Evolutionary conservation across 1,140 invertebrate genomes (phyloP).

Genomic region (Sarcophaga bullata): DNA sequence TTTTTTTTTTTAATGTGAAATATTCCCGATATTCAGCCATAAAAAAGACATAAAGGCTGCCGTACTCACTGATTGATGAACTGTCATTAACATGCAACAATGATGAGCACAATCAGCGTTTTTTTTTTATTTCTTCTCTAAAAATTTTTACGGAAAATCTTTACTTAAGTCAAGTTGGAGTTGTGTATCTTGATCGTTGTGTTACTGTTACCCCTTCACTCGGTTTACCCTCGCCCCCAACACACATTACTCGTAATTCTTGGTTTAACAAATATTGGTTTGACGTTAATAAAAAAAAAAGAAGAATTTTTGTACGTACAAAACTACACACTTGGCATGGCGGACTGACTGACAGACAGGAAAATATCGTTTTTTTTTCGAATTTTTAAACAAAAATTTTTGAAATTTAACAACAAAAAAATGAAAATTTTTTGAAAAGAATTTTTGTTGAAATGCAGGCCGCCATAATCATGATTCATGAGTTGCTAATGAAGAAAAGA

Average conservation of each 20-base stretch:
- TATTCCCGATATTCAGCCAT: not conserved
- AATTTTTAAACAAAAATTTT: not conserved
- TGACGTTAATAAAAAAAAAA: no score
- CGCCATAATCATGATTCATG: constrained; percentile 35
- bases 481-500: constrained; percentile 30
- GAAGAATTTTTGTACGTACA: no score
- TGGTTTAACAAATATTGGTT: no score
- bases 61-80: constrained; percentile 45
- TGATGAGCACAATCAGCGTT: constrained; percentile 38
- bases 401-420: not conserved
- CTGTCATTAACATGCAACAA: constrained; percentile 46
- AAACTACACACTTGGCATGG: no score
- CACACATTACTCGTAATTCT: no score
- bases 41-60: constrained; percentile 21
- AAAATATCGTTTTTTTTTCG: not conserved
- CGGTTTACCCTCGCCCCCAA: no score
- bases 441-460: constrained; percentile 13
- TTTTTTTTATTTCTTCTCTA: no score
- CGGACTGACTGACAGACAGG: not conserved
- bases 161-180: no score
- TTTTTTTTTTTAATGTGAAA: constrained; percentile 29
- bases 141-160: no score
- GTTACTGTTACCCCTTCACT: no score
- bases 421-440: not conserved
- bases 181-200: no score